phyloP scores from a whole-genome alignment of 2,797 vertebrate genomes.

The Limosa lapponica region DNA sequence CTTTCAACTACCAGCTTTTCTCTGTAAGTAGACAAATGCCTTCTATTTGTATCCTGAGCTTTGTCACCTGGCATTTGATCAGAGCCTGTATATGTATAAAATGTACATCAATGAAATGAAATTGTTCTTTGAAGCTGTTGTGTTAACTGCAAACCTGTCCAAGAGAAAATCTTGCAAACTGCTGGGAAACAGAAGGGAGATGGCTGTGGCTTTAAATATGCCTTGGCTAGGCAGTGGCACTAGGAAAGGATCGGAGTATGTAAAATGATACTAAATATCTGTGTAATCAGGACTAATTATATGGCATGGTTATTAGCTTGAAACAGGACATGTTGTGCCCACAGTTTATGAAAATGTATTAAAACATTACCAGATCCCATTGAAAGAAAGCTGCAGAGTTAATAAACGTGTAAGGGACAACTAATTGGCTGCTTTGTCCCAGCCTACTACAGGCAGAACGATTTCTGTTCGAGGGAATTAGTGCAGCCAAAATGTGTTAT shows the following conservation, averaged over 20 bases:
- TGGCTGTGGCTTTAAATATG: slow-evolving; percentile 38
- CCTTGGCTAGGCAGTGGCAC: background rate
- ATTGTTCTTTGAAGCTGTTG: background rate
- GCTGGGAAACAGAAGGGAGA: slow-evolving; percentile 15
- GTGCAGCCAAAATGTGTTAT: slow-evolving; percentile 7
- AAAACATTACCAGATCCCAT: slow-evolving; percentile 53
- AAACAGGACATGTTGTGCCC: slow-evolving; percentile 67
- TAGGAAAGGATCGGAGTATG: slow-evolving; percentile 32
- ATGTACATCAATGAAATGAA: background rate
- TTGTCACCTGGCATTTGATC: slow-evolving; percentile 27
- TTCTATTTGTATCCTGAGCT: background rate
- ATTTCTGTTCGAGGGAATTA: slow-evolving; percentile 40
- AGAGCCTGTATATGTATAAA: background rate
- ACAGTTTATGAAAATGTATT: slow-evolving; percentile 65
- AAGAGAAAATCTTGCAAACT: background rate
- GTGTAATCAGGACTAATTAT: slow-evolving; percentile 67
- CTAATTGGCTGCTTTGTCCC: slow-evolving; percentile 65
- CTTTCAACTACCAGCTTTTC: background rate
- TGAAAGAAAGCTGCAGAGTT: slow-evolving; percentile 54
- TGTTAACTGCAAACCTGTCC: background rate
- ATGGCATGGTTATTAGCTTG: slow-evolving; percentile 55
- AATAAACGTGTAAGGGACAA: slow-evolving; percentile 51
- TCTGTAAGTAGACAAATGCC: background rate
- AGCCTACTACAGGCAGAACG: slow-evolving; percentile 28
- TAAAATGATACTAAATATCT: slow-evolving; percentile 61